Evolutionary conservation across 2,797 vertebrate species (phyloP), one percentile per base, ranked within the genome.

Genomic region (Mallotus villosus): DNA sequence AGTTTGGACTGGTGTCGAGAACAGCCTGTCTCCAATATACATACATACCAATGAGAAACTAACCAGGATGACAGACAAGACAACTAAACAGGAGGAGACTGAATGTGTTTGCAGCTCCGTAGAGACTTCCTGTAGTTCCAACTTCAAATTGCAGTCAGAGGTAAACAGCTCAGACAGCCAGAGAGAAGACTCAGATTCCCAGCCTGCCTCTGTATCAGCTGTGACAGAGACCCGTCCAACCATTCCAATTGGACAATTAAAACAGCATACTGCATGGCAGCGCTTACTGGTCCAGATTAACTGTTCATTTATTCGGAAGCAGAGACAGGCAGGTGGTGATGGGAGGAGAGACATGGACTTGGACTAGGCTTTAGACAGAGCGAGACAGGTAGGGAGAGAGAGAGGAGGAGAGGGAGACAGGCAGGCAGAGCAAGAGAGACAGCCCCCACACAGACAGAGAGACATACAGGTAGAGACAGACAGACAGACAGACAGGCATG

Each of bases 211-310:
- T 71, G 62, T 90, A 91, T 93, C 91, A 91, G 92, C 90, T 90
- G 85, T 77, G 91, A 89, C 84, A 83, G 79, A 66, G 81, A 73
- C 81, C 2, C 76, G 90, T 91, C 89, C 90, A 92, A 90, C 87
- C 86, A 89, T 90, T 92, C 91, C 91, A 91, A 93, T 91, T 93
- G 90, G 90, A 91, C 91, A 92, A 93, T 94, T 93, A 94, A 86
- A 87, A 87, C 89, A 89, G 91, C 85, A 87, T 88, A 79, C 85
- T 78, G 82, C 78, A 84, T 86, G 92, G 90, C 92, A 91, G 86
- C 92, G 90, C 92, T 94, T 94, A 93, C 86, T 71, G 11, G 81
- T 77, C 85, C 72, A 90, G 89, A 93, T 93, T 93, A 93, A 91
- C 87, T 86, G 90, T 89, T 91, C 87, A 90, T 90, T 90, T 92